A percentile compares a stretch with the other conserved stretches of the same genome.
phyloP scores from a whole-genome alignment of 1,140 invertebrate species.

The Pollicipes pollicipes region DNA sequence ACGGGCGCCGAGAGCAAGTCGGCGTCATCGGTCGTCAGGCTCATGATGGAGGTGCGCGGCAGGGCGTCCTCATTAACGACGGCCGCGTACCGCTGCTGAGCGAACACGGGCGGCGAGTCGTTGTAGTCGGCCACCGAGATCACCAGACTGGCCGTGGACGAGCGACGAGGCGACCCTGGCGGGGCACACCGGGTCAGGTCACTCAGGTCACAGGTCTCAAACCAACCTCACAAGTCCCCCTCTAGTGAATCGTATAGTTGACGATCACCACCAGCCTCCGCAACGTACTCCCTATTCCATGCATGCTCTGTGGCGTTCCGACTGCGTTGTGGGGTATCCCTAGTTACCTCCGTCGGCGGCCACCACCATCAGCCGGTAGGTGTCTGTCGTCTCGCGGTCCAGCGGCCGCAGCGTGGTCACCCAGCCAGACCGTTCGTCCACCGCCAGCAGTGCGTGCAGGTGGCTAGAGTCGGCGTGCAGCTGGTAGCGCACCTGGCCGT shows the following conservation, averaged over 20 bases:
- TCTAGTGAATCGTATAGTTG: no score
- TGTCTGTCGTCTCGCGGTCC: not conserved
- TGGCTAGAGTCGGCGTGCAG: not conserved
- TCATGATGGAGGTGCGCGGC: conserved; percentile 53
- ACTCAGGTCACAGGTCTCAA: no score
- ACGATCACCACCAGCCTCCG: no score
- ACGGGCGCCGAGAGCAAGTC: conserved; percentile 42
- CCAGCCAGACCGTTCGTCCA: not conserved
- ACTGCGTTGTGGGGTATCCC: no score
- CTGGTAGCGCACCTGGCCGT: not conserved
- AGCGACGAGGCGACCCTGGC: not conserved
- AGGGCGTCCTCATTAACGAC: conserved; percentile 60
- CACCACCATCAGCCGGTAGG: no score
- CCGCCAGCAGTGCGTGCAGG: not conserved
- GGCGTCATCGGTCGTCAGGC: conserved; percentile 46
- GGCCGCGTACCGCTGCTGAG: conserved; percentile 54
- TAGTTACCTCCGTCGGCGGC: no score
- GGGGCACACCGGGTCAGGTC: no score
- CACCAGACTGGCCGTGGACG: not conserved
- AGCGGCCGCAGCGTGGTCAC: not conserved
- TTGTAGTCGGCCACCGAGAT: conserved; percentile 47
- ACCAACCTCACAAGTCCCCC: no score
- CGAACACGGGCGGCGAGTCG: conserved; percentile 67
- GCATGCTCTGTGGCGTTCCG: no score
- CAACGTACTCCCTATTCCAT: no score